These are phyloP conservation scores for Eristalinus sepulchralis DNA, from an alignment of 2,888 invertebrate species.

Conservation along the genomic window DNA sequence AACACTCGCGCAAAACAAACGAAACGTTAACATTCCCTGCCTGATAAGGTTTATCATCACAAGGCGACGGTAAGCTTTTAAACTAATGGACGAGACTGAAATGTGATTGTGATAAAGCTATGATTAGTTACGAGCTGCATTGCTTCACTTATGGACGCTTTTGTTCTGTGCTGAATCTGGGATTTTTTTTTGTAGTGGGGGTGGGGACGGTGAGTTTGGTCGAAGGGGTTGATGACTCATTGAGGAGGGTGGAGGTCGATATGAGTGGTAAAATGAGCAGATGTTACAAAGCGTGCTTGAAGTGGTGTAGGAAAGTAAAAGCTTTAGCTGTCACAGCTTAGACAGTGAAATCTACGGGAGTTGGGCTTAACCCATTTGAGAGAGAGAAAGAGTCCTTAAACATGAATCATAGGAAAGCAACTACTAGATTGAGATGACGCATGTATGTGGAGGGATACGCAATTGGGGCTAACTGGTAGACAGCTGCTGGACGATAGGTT, in stretches of 20 bases:
- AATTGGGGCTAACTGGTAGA: no score
- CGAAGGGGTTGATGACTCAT: not conserved
- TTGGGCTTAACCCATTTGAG: no score
- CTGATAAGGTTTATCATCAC: constrained; percentile 66
- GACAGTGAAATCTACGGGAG: no score
- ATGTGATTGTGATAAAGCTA: constrained; percentile 63
- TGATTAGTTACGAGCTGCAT: constrained; percentile 46
- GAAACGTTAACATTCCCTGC: constrained; percentile 36
- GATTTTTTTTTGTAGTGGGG: constrained; percentile 6
- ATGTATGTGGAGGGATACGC: no score
- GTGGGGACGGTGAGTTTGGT: not conserved
- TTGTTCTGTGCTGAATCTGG: constrained; percentile 13
- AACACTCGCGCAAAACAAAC: constrained; percentile 37
- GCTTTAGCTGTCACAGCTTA: no score
- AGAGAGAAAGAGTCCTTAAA: no score
- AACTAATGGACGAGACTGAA: constrained; percentile 55
- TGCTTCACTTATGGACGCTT: constrained; percentile 1
- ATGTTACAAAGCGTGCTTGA: not conserved
- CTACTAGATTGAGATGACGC: no score
- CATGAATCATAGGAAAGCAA: no score
- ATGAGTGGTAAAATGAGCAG: not conserved
- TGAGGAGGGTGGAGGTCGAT: no score
- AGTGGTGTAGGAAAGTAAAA: no score
- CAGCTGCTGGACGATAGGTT: no score
- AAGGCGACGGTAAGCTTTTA: constrained; percentile 57